Conservation (phyloP, 2,888 invertebrate genomes). For the Clistopyga incitator region DNA sequence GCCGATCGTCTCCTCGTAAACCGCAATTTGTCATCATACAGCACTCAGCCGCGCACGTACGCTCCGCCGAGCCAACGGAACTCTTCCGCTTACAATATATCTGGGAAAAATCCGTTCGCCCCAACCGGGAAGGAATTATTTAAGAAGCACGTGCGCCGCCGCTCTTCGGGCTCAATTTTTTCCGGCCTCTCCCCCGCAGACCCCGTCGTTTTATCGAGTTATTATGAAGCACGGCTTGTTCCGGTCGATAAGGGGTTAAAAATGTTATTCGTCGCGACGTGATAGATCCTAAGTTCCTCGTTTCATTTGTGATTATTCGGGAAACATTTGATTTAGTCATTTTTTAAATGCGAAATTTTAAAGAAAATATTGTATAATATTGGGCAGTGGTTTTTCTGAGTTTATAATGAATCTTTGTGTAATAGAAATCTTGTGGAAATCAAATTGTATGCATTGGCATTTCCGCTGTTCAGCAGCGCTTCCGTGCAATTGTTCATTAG, state of each 20-base stretch:
- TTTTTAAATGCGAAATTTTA: too few relatives aligned
- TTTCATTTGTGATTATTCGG: too few relatives aligned
- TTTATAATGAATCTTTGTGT: too few relatives aligned
- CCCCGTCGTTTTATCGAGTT: constrained; percentile 1
- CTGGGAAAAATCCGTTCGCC: constrained; percentile 2
- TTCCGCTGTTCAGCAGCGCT: too few relatives aligned
- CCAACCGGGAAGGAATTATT: constrained; percentile 45
- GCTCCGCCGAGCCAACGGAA: constrained; percentile 29
- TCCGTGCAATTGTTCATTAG: too few relatives aligned
- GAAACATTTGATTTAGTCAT: too few relatives aligned
- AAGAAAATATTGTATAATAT: too few relatives aligned
- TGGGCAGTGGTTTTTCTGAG: too few relatives aligned
- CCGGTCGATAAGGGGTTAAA: background rate
- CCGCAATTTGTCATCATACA: constrained; percentile 64
- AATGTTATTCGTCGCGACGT: background rate
- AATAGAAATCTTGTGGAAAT: too few relatives aligned
- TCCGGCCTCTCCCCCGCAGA: background rate
- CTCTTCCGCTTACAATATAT: constrained; percentile 17
- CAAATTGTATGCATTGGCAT: too few relatives aligned
- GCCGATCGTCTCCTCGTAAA: constrained; percentile 65
- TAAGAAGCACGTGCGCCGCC: constrained; percentile 57
- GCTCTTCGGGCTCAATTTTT: background rate
- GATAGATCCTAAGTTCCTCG: too few relatives aligned
- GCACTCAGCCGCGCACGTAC: constrained; percentile 46
- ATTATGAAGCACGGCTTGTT: background rate